These are phyloP conservation scores for Holothuria scabra DNA, from an alignment of 53 echinoderm and acorn worm species.

Conservation along the genomic window DNA sequence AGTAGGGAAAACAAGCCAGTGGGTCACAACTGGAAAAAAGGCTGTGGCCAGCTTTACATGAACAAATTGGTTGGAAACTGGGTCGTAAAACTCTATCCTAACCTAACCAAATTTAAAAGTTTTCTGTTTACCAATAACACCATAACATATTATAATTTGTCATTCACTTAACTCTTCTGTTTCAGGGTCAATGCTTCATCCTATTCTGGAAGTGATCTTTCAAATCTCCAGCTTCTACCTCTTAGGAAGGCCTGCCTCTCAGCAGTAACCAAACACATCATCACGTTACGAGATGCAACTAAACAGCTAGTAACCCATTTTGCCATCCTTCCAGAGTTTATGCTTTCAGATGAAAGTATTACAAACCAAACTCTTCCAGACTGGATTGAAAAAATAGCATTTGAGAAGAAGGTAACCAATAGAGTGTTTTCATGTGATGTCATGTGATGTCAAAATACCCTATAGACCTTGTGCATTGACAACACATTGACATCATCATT, in stretches of 20 bases:
- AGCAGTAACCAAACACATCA: not conserved
- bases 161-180: not conserved
- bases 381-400: not conserved
- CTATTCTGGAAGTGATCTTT: slow-evolving; percentile 10
- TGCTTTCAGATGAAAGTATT: slow-evolving; percentile 20
- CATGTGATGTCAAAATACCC: no score
- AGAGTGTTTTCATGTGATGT: no score
- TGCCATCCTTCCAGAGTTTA: slow-evolving; percentile 29
- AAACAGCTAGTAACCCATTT: not conserved
- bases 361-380: slow-evolving; percentile 38
- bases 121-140: no score
- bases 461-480: no score
- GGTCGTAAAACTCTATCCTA: no score
- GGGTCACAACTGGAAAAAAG: no score
- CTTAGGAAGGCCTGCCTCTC: slow-evolving; percentile 44
- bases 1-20: no score
- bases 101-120: no score
- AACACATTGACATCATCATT: no score
- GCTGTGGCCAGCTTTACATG: no score
- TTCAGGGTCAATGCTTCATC: slow-evolving; percentile 28
- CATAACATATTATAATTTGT: no score
- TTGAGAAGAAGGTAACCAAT: not conserved
- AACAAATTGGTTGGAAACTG: no score
- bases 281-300: not conserved
- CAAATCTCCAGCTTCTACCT: not conserved